Evolutionary conservation across 2,797 vertebrate genomes (phyloP).

Genomic region (Aselliscus stoliczkanus): DNA sequence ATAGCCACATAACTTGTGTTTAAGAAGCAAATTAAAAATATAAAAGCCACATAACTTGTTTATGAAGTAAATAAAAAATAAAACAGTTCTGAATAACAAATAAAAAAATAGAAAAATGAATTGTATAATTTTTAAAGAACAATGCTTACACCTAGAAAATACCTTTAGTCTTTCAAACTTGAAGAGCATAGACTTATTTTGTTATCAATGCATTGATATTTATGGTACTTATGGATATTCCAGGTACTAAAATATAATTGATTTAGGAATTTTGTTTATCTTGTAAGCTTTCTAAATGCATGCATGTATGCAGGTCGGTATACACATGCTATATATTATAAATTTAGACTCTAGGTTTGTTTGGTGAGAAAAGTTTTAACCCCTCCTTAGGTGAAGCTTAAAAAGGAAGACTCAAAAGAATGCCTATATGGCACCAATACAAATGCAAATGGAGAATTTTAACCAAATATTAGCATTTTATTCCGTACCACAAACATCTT

Average conservation of each 20-base stretch:
- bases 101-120: background rate
- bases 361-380: background rate
- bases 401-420: background rate
- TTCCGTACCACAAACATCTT: background rate
- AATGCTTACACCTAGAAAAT: background rate
- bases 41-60: background rate
- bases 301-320: background rate
- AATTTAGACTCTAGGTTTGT: constrained; percentile 1
- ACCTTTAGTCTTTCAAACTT: background rate
- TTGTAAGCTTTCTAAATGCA: background rate
- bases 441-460: constrained; percentile 25
- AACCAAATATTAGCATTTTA: background rate
- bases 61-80: background rate
- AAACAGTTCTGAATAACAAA: background rate
- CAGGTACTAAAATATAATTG: background rate
- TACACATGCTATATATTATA: background rate
- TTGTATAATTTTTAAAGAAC: background rate
- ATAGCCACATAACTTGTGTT: background rate
- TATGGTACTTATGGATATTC: background rate
- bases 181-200: background rate
- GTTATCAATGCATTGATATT: background rate
- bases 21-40: background rate
- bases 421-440: background rate
- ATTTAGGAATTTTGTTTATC: constrained; percentile 15
- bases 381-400: background rate